Evolutionary conservation across 2,113 vertebrate species (phyloP).

Genomic region (Gila orcuttii): DNA sequence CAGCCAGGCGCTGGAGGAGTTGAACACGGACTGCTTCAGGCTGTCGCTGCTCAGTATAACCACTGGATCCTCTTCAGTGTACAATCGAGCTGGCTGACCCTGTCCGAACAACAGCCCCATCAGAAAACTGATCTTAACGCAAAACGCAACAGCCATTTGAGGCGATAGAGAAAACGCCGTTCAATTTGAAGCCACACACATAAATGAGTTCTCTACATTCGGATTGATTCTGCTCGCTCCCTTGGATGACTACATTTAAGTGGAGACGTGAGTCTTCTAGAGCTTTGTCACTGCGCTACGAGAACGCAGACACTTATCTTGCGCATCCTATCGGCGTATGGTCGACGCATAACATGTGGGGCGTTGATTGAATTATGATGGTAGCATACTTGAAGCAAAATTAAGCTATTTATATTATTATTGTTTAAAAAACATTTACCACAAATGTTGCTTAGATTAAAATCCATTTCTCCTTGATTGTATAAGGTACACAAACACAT

Average conservation of each 20-base stretch:
- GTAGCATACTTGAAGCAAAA: too few species aligned
- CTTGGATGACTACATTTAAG: conserved; percentile 15
- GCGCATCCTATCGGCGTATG: not conserved
- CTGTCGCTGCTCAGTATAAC: conserved; percentile 80
- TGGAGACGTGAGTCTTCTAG: conserved; percentile 1
- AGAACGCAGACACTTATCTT: conserved; percentile 3
- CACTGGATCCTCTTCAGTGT: conserved; percentile 84
- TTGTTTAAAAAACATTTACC: not conserved
- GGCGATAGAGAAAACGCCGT: conserved; percentile 23
- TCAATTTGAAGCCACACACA: not conserved
- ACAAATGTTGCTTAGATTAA: not conserved
- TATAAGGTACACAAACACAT: not conserved
- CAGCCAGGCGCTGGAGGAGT: conserved; percentile 89
- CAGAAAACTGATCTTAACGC: conserved; percentile 34
- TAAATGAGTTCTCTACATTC: conserved; percentile 16
- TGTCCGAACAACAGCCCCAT: conserved; percentile 51
- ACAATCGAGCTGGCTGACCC: conserved; percentile 70
- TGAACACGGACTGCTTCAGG: conserved; percentile 74
- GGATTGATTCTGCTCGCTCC: not conserved
- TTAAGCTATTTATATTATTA: not conserved
- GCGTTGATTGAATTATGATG: not conserved
- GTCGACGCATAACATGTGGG: not conserved
- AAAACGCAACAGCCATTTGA: conserved; percentile 35
- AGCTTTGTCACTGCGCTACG: conserved; percentile 18
- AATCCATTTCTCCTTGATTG: not conserved